Conservation (phyloP, 2,888 invertebrate species). For the Platycnemis pennipes region DNA sequence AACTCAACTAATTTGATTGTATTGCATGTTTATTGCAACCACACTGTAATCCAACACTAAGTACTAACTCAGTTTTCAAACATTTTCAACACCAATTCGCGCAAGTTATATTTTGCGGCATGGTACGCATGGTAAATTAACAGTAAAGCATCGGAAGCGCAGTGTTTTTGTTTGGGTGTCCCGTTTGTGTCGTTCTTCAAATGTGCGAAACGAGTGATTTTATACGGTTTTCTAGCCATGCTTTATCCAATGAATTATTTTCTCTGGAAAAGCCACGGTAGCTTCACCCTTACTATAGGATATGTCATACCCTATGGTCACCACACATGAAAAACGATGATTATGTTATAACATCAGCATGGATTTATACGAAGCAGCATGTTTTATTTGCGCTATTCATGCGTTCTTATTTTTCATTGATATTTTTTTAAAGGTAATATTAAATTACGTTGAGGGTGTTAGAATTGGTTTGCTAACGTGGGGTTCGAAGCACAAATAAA, state of each 20-base stretch:
- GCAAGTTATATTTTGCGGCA: not conserved
- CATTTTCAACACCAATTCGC: too few relatives aligned
- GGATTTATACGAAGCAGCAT: slow-evolving; percentile 85
- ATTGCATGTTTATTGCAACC: too few relatives aligned
- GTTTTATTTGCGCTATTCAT: slow-evolving; percentile 84
- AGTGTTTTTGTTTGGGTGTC: not conserved
- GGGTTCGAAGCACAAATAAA: slow-evolving; percentile 37
- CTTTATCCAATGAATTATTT: not conserved
- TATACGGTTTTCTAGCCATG: not conserved
- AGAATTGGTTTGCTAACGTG: slow-evolving; percentile 56
- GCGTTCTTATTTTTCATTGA: slow-evolving; percentile 89
- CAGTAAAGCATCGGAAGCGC: not conserved
- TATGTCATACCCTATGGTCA: not conserved
- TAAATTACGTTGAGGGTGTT: slow-evolving; percentile 69
- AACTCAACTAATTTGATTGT: too few relatives aligned
- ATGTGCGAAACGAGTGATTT: not conserved
- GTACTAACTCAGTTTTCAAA: too few relatives aligned
- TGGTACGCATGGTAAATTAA: not conserved
- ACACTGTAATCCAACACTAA: too few relatives aligned
- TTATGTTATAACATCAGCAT: slow-evolving; percentile 77
- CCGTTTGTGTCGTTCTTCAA: not conserved
- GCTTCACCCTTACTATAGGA: not conserved
- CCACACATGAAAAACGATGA: not conserved
- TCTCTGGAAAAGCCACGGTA: not conserved
- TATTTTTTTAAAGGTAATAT: slow-evolving; percentile 91